Percentiles rank a stretch among this genome's conserved stretches.
Evolutionary conservation across 2,113 vertebrate species (phyloP).

Genomic region (Oxyura jamaicensis): DNA sequence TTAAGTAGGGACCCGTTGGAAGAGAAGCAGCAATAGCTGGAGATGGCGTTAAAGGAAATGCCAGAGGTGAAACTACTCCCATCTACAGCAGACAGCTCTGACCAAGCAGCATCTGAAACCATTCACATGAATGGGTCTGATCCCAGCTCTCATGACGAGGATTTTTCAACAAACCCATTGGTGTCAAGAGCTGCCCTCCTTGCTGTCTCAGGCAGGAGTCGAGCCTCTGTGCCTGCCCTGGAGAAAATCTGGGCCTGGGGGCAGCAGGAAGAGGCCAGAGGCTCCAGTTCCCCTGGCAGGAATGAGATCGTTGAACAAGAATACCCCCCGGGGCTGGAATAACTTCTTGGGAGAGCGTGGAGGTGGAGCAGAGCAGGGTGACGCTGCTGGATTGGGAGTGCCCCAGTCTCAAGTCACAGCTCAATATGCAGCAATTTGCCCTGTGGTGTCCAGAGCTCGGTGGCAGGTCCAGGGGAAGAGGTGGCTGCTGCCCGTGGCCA

Average conservation of each 20-base stretch:
- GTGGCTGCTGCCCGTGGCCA: background rate
- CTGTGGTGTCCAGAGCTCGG: background rate
- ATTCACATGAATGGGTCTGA: background rate
- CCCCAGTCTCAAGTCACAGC: fast-evolving
- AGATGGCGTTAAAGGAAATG: background rate
- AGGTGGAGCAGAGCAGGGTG: background rate
- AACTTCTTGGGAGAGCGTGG: background rate
- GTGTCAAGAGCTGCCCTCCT: background rate
- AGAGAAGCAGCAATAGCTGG: background rate
- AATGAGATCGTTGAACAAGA: background rate
- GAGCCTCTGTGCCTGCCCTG: background rate
- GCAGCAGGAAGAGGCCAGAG: background rate
- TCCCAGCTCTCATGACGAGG: background rate
- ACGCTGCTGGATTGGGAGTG: background rate
- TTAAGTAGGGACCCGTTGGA: background rate
- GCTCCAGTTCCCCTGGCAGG: background rate
- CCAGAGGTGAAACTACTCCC: background rate
- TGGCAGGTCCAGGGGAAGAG: fast-evolving
- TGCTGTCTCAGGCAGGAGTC: background rate
- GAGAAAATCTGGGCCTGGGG: background rate
- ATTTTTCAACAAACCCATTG: background rate
- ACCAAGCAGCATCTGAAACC: background rate
- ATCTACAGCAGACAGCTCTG: background rate
- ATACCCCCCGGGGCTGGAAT: background rate
- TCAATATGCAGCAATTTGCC: fast-evolving